A percentile compares a stretch with the other conserved stretches of the same genome.
Evolutionary conservation across 1,140 invertebrate genomes (phyloP).

Genomic region (Platorchestia sp.): DNA sequence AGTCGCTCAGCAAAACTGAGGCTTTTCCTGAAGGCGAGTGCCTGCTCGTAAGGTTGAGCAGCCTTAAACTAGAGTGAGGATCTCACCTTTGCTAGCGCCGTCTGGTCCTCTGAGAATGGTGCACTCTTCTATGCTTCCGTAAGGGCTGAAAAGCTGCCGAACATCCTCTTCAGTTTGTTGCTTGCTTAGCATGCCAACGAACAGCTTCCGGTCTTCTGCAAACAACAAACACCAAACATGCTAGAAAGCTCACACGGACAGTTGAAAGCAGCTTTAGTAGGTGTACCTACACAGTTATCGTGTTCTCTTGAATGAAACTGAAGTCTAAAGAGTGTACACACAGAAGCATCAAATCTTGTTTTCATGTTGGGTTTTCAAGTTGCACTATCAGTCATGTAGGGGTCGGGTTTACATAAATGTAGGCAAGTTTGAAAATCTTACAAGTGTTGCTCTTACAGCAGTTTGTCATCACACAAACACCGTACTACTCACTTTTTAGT

Average conservation of each 20-base stretch:
- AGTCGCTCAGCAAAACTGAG: background rate
- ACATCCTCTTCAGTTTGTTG: constrained; percentile 99
- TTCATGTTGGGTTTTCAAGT: background rate
- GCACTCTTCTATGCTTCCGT: constrained; percentile 98
- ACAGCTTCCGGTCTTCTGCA: constrained; percentile 95
- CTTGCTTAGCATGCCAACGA: constrained; percentile 99
- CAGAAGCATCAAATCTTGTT: background rate
- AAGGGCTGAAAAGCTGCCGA: constrained; percentile 94
- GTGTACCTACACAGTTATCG: constrained; percentile 1
- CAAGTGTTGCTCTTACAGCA: background rate
- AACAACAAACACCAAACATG: constrained; percentile 63
- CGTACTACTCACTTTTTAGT: background rate
- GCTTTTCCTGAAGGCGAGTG: background rate
- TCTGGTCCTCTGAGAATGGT: constrained; percentile 97
- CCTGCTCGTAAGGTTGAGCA: background rate
- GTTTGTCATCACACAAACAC: background rate
- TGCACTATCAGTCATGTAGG: background rate
- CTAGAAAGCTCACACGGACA: constrained; percentile 54
- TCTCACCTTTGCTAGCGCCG: constrained; percentile 95
- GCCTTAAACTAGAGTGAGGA: background rate
- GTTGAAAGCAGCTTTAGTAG: constrained; percentile 40
- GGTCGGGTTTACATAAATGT: background rate
- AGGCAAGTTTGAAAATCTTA: background rate
- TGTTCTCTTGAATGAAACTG: background rate
- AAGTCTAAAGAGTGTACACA: background rate